Conservation (phyloP, 2,888 invertebrate genomes). For the Nipponacmea schrenckii region DNA sequence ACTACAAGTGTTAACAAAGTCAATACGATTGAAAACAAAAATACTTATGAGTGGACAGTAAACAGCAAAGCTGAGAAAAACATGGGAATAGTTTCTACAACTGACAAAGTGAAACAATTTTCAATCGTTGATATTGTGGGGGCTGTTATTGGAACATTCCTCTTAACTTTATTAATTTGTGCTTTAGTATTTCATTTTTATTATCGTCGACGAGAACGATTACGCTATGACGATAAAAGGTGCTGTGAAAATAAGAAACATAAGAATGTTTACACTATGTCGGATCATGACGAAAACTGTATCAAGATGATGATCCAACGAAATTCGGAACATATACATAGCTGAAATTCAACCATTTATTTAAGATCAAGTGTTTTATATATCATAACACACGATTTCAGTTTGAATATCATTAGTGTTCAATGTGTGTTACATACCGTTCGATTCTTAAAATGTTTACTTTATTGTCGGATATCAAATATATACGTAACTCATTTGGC, state of each 20-base stretch:
- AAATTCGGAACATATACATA: slow-evolving; percentile 15
- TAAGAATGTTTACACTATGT: slow-evolving; percentile 39
- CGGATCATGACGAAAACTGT: slow-evolving; percentile 39
- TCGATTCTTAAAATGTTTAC: too few relatives aligned
- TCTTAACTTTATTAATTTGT: slow-evolving; percentile 61
- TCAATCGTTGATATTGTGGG: slow-evolving; percentile 62
- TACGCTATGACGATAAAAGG: slow-evolving; percentile 26
- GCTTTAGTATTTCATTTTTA: slow-evolving; percentile 56
- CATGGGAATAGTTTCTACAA: slow-evolving; percentile 14
- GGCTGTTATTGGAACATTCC: slow-evolving; percentile 65
- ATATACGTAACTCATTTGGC: too few relatives aligned
- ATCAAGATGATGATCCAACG: slow-evolving; percentile 42
- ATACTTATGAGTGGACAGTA: slow-evolving; percentile 29
- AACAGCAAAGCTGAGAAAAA: slow-evolving; percentile 32
- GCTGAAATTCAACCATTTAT: slow-evolving; percentile 7
- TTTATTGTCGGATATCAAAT: too few relatives aligned
- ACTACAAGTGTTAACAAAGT: slow-evolving; percentile 14
- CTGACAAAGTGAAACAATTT: slow-evolving; percentile 38
- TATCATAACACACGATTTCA: background rate
- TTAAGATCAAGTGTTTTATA: background rate
- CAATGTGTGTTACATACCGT: background rate
- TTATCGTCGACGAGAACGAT: slow-evolving; percentile 34
- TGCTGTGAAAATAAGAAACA: slow-evolving; percentile 27
- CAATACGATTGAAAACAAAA: slow-evolving; percentile 18
- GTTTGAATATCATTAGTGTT: background rate